These are phyloP conservation scores for Xanthia icteritia DNA, from an alignment of 2,888 invertebrate genomes.

Conservation along the genomic window DNA sequence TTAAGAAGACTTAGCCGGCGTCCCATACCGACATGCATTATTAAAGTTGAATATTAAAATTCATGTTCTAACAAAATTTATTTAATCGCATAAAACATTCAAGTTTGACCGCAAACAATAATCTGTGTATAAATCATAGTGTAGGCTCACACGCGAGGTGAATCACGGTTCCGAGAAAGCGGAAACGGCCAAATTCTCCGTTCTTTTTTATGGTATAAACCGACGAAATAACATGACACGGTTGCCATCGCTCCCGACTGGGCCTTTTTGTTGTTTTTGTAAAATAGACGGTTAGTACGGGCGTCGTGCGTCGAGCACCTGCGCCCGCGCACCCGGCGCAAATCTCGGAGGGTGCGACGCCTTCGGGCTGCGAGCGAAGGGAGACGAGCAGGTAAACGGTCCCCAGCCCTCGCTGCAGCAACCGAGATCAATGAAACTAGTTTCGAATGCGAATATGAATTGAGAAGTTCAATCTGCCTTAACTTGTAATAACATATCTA, in stretches of 20 bases:
- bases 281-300: slow-evolving; percentile 80
- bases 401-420: slow-evolving; percentile 69
- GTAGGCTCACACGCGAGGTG: slow-evolving; percentile 84
- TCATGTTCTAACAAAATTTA: slow-evolving; percentile 78
- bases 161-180: slow-evolving; percentile 89
- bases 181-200: slow-evolving; percentile 88
- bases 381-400: slow-evolving; percentile 86
- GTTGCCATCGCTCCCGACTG: slow-evolving; percentile 71
- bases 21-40: slow-evolving; percentile 70
- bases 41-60: slow-evolving; percentile 80
- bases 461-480: slow-evolving; percentile 36
- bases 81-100: slow-evolving; percentile 79
- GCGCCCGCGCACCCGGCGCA: slow-evolving; percentile 86
- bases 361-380: slow-evolving; percentile 69
- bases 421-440: slow-evolving; percentile 73
- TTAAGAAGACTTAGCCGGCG: slow-evolving; percentile 75
- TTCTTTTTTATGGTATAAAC: slow-evolving; percentile 83
- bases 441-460: slow-evolving; percentile 65
- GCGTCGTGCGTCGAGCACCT: slow-evolving; percentile 86
- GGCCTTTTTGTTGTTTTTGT: slow-evolving; percentile 77
- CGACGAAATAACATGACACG: slow-evolving; percentile 77
- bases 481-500: slow-evolving; percentile 44
- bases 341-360: slow-evolving; percentile 86
- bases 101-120: slow-evolving; percentile 82
- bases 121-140: slow-evolving; percentile 85